phyloP scores from a whole-genome alignment of 2,888 invertebrate genomes.

The Ditula angustiorana region DNA sequence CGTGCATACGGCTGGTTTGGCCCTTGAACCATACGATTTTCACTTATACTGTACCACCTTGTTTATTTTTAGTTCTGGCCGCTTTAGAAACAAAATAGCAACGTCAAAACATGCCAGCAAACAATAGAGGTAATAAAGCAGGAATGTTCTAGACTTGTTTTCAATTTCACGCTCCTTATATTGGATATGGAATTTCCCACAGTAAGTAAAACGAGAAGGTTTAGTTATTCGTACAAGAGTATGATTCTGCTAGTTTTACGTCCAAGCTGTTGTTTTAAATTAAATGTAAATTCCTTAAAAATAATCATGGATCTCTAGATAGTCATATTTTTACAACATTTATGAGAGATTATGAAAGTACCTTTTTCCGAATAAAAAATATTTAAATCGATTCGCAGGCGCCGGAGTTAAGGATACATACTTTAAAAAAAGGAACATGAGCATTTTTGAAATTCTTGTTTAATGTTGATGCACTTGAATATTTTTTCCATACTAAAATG shows the following conservation, averaged over 20 bases:
- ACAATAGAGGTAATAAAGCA: slow-evolving; percentile 37
- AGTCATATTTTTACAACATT: no score
- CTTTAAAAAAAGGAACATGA: no score
- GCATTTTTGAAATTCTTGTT: no score
- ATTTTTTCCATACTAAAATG: no score
- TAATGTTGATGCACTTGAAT: no score
- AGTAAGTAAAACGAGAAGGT: slow-evolving; percentile 10
- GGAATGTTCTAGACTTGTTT: slow-evolving; percentile 36
- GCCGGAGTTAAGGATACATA: no score
- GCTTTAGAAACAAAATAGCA: slow-evolving; percentile 16
- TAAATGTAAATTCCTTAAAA: no score
- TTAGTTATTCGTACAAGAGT: not conserved
- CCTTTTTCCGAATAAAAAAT: no score
- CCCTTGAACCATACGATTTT: not conserved
- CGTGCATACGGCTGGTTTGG: not conserved
- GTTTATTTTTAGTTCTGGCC: slow-evolving; percentile 2
- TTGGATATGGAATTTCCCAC: slow-evolving; percentile 33
- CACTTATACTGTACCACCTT: not conserved
- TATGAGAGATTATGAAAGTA: no score
- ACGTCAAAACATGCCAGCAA: slow-evolving; percentile 34
- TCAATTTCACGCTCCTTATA: slow-evolving; percentile 35
- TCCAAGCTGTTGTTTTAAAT: not conserved
- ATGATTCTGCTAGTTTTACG: not conserved
- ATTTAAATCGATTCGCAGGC: no score
- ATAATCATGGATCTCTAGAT: no score